These are phyloP conservation scores for Nothobranchius kuhntae DNA, from an alignment of 2,113 vertebrate species.

Conservation along the genomic window DNA sequence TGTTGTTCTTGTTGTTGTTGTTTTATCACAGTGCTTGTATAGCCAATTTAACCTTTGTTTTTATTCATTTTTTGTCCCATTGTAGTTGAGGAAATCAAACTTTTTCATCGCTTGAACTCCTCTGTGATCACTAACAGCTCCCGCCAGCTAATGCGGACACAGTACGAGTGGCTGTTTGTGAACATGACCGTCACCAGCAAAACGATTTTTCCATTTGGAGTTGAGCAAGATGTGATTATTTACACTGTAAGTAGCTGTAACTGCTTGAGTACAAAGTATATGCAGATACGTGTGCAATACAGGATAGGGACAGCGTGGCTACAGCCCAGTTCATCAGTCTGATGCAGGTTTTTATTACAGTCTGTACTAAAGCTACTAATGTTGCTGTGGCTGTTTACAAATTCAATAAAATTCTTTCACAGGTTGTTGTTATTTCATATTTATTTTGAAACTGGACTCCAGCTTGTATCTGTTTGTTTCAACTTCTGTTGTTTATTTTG, in stretches of 20 bases:
- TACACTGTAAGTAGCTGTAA: conserved; percentile 21
- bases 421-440: too few species aligned
- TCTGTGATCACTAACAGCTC: conserved; percentile 23
- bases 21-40: not conserved
- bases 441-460: too few species aligned
- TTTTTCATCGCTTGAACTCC: conserved; percentile 14
- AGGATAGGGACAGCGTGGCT: too few species aligned
- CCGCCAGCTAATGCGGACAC: conserved; percentile 31
- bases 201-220: not conserved
- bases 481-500: too few species aligned
- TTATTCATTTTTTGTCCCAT: not conserved
- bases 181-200: conserved; percentile 26
- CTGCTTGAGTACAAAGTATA: too few species aligned
- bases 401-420: too few species aligned
- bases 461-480: too few species aligned
- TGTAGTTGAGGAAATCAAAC: conserved; percentile 26
- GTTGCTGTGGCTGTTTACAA: too few species aligned
- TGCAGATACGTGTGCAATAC: too few species aligned
- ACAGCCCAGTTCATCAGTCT: too few species aligned
- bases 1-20: not conserved
- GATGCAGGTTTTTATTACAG: too few species aligned
- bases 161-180: conserved; percentile 69
- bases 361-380: too few species aligned
- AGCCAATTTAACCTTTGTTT: not conserved
- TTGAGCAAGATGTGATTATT: conserved; percentile 1